Conservation (phyloP, 2,888 invertebrate species). For the Acrocera orbiculus region DNA sequence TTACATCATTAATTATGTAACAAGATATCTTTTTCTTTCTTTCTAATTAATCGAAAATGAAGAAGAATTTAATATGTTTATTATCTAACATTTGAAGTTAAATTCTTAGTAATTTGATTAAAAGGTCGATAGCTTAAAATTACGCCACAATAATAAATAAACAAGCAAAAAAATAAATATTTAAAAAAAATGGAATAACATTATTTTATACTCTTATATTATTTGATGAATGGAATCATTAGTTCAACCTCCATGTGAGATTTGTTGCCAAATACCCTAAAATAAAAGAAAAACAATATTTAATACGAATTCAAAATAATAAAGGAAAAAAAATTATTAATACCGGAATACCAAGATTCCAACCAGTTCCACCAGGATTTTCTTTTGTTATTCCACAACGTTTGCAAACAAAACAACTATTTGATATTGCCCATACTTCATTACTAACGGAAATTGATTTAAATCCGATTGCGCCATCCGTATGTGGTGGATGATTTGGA, state of each 20-base stretch:
- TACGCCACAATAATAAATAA: too few relatives aligned
- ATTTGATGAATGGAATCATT: too few relatives aligned
- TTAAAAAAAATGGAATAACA: too few relatives aligned
- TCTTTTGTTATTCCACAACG: constrained; percentile 56
- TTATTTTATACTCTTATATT: too few relatives aligned
- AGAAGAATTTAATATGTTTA: not conserved
- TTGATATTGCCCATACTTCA: constrained; percentile 61
- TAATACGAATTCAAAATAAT: not conserved
- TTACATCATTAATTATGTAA: not conserved
- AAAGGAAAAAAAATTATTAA: constrained; percentile 4
- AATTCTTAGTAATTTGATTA: too few relatives aligned
- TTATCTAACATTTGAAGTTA: too few relatives aligned
- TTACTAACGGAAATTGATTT: constrained; percentile 54
- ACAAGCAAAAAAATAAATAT: too few relatives aligned
- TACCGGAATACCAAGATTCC: constrained; percentile 49
- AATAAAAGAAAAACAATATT: constrained; percentile 16
- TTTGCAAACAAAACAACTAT: constrained; percentile 49
- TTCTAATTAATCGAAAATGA: not conserved
- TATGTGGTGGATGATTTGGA: constrained; percentile 39
- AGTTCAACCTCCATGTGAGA: too few relatives aligned
- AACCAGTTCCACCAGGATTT: constrained; percentile 58
- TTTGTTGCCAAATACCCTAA: constrained; percentile 37
- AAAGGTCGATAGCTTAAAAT: too few relatives aligned
- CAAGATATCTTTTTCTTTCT: not conserved
- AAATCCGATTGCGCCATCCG: constrained; percentile 37